Base-by-base conservation (phyloP, 2,113 vertebrate genomes). In the Ammodramus savannarum region DNA sequence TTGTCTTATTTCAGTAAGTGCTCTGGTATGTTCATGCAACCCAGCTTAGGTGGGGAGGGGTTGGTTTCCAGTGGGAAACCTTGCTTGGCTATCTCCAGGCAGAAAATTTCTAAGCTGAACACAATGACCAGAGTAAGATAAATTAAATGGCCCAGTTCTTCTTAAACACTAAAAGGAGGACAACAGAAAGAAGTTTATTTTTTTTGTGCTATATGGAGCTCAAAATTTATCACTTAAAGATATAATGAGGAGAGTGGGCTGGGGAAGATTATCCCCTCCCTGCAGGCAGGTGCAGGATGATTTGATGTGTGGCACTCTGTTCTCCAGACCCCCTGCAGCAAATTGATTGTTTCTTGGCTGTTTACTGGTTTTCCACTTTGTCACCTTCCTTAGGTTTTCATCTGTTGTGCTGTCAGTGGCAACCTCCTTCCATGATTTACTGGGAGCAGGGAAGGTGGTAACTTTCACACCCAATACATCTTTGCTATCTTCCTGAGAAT, bases 321-420 rank as follows among this genome's bases (percentile, higher is more conserved):
- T 63, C 85, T 16, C 57, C n/a, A 55, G 49, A 52, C 48, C 54
- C 72, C 89, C 76, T 89, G 51, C 49, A 69, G 91, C 79, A 84
- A 95, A 94, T 46, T 59, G 61, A 85, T 91, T 77, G 63, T 71
- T 48, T 71, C 44, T 34, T 95, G 78, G 51, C 75, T 75, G 57
- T 48, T 90, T 8, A 2, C 85, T 90, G 68, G 5, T 78, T 87
- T 75, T 71, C 77, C 58, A 91, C 82, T 79, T 88, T 95, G 89
- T 87, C 89, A 90, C 65, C 88, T 84, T 81, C 51, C 59, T 38
- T 51, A 43, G 51, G 65, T 85, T 93, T 91, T 93, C 80, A 74
- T 69, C 48, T 85, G 29, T 72, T 84, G 7, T 66, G 36, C 84
- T 95, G 80, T 77, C 87, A 74, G 11, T 84, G 90, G 81, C 86